A percentile compares a stretch with the other conserved stretches of the same genome.
These are phyloP conservation scores for Antennarius striatus DNA, from an alignment of 2,113 vertebrate genomes.

Conservation along the genomic window DNA sequence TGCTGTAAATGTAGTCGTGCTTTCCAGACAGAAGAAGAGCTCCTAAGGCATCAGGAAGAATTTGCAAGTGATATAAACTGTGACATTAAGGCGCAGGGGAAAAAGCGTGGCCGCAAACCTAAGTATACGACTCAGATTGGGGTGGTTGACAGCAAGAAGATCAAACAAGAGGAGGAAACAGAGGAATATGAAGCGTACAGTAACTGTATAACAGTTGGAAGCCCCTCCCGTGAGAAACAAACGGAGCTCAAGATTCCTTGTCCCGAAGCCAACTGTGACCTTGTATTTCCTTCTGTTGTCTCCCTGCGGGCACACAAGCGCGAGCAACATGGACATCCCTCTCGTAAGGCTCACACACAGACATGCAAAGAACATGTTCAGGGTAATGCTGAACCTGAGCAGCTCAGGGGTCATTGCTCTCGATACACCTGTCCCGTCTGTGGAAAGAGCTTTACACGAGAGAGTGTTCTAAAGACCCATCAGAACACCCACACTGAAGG, in stretches of 20 bases:
- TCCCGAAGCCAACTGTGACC: conserved; percentile 69
- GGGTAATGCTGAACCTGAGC: conserved; percentile 59
- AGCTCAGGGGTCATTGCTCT: conserved; percentile 72
- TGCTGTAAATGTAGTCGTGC: conserved; percentile 73
- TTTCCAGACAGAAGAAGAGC: conserved; percentile 73
- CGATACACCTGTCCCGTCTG: conserved; percentile 79
- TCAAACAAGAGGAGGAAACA: conserved; percentile 35
- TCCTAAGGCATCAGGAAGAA: conserved; percentile 75
- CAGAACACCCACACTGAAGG: conserved; percentile 71
- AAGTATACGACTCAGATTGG: conserved; percentile 32
- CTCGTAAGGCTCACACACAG: conserved; percentile 54
- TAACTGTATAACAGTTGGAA: conserved; percentile 30
- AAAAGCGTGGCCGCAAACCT: conserved; percentile 62
- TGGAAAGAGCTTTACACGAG: conserved; percentile 81
- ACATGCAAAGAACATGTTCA: conserved; percentile 66
- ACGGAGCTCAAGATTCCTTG: conserved; percentile 72
- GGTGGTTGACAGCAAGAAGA: conserved; percentile 33
- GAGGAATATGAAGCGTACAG: conserved; percentile 1
- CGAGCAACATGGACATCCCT: conserved; percentile 41
- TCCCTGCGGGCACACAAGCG: conserved; percentile 76
- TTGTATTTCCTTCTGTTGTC: conserved; percentile 64
- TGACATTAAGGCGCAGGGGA: conserved; percentile 17
- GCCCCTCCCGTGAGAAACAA: conserved; percentile 13
- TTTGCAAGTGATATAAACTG: conserved; percentile 50
- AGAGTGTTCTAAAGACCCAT: conserved; percentile 78